Percentiles rank a stretch among this genome's conserved stretches.
Evolutionary conservation across 2,888 invertebrate species (phyloP).

Genomic region (Cerastis leucographa): DNA sequence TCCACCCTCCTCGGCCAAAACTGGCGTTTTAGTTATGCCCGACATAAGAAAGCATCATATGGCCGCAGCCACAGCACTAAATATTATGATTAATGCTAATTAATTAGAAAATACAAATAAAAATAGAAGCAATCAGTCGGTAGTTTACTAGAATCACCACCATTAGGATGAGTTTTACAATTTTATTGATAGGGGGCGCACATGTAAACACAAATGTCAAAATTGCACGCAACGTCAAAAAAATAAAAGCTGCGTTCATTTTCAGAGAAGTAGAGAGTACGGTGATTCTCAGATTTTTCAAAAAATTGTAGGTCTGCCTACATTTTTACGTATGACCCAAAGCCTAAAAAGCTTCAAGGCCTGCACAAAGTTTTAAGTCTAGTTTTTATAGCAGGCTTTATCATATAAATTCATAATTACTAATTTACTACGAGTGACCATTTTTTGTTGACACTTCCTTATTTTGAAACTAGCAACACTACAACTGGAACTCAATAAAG

Average conservation of each 20-base stretch:
- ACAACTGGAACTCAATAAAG: neutral
- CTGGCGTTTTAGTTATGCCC: constrained; percentile 91
- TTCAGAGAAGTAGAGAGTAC: neutral
- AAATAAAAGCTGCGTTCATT: constrained; percentile 21
- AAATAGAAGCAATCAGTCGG: constrained; percentile 84
- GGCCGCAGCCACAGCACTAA: constrained; percentile 84
- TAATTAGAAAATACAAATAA: constrained; percentile 84
- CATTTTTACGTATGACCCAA: neutral
- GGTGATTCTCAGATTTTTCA: neutral
- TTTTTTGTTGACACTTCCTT: neutral
- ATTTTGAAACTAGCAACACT: neutral
- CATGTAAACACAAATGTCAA: constrained; percentile 56
- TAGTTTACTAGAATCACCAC: constrained; percentile 82
- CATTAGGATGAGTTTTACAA: constrained; percentile 77
- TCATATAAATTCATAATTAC: neutral
- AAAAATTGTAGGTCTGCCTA: neutral
- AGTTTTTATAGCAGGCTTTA: too few species aligned
- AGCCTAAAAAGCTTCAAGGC: neutral
- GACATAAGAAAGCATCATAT: constrained; percentile 94
- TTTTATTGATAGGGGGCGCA: constrained; percentile 73
- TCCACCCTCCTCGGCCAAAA: constrained; percentile 90
- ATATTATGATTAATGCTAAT: constrained; percentile 74
- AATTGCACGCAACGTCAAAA: constrained; percentile 53
- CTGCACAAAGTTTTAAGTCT: neutral
- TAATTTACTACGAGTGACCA: too few species aligned